phyloP scores from a whole-genome alignment of 2,797 vertebrate genomes.

The Anguilla megastoma region DNA sequence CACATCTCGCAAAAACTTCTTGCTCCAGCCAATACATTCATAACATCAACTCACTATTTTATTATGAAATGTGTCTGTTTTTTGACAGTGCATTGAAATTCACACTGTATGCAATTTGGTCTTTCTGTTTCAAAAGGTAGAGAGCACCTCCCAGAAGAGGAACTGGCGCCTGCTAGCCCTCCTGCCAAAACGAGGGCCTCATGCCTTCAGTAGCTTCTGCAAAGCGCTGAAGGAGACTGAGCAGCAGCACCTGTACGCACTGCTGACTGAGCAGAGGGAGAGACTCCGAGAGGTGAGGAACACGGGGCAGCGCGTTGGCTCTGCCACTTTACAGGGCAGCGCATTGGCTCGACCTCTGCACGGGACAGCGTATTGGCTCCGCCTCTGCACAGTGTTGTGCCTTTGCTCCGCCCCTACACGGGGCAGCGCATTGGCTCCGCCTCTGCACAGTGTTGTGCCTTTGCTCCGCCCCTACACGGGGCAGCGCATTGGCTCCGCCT shows the following conservation, averaged over 20 bases:
- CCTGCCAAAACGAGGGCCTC: conserved; percentile 89
- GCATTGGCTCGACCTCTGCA: no score
- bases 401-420: no score
- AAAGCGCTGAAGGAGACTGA: conserved; percentile 81
- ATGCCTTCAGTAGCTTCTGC: conserved; percentile 87
- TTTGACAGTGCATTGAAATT: not conserved
- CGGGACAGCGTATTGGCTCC: no score
- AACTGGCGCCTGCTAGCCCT: conserved; percentile 75
- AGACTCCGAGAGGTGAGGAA: conserved; percentile 57
- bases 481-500: no score
- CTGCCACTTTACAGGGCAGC: no score
- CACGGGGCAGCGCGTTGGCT: not conserved
- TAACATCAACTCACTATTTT: conserved; percentile 14
- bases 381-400: no score
- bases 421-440: no score
- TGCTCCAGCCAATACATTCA: not conserved
- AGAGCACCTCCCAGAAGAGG: conserved; percentile 65
- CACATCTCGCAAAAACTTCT: not conserved
- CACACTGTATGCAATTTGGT: not conserved
- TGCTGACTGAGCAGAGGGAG: conserved; percentile 68
- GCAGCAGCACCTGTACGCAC: conserved; percentile 81
- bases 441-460: no score
- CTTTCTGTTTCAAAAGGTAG: conserved; percentile 53
- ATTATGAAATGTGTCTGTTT: not conserved
- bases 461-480: no score